Evolutionary conservation across 2,113 vertebrate species (phyloP).

Genomic region (Ceratotherium simum): DNA sequence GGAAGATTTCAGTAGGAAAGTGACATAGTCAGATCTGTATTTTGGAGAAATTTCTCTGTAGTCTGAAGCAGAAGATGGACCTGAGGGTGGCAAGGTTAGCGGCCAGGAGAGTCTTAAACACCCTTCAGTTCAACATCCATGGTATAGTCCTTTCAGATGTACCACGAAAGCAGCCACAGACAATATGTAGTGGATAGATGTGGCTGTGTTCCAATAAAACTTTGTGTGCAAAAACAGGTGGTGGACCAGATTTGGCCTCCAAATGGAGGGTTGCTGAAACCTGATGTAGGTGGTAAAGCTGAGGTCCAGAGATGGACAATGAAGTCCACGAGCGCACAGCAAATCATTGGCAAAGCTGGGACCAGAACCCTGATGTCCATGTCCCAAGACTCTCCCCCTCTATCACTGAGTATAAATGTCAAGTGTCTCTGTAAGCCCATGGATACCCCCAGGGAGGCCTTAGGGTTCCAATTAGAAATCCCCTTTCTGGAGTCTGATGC

Average conservation of each 20-base stretch:
- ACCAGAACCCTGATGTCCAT: background rate
- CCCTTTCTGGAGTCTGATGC: background rate
- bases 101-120: background rate
- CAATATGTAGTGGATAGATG: background rate
- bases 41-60: background rate
- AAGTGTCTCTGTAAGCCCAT: background rate
- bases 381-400: background rate
- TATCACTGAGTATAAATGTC: background rate
- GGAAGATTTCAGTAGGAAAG: background rate
- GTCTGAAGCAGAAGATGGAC: background rate
- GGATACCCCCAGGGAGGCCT: background rate
- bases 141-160: background rate
- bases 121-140: background rate
- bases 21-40: background rate
- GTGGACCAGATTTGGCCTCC: background rate
- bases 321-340: background rate
- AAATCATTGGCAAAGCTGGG: background rate
- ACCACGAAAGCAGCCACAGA: background rate
- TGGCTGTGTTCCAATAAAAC: background rate
- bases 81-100: background rate
- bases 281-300: background rate
- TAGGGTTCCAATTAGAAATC: background rate
- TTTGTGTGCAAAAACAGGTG: background rate
- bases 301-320: background rate
- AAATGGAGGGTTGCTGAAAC: background rate